phyloP scores from a whole-genome alignment of 1,140 invertebrate genomes.

The Cydia pomonella region DNA sequence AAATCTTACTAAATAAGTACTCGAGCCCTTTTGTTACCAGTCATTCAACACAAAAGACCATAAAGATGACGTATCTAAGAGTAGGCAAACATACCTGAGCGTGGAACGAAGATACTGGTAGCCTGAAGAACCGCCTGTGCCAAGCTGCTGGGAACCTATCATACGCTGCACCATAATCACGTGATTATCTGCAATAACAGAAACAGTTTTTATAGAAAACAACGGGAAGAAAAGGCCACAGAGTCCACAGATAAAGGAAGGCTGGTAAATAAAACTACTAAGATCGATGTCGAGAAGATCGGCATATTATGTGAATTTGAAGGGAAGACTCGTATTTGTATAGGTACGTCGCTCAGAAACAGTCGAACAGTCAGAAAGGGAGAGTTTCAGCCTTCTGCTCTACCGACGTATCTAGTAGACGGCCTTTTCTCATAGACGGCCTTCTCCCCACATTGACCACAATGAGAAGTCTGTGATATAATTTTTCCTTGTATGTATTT shows the following conservation, averaged over 20 bases:
- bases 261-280: not conserved
- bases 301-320: too few species aligned
- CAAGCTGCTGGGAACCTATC: slow-evolving; percentile 98
- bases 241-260: not conserved
- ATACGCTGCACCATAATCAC: slow-evolving; percentile 99
- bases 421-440: too few species aligned
- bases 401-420: too few species aligned
- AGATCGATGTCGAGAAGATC: too few species aligned
- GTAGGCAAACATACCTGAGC: slow-evolving; percentile 86
- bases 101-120: slow-evolving; percentile 99
- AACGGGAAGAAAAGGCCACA: not conserved
- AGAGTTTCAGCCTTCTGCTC: too few species aligned
- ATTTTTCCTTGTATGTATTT: too few species aligned
- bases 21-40: not conserved
- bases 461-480: too few species aligned
- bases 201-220: not conserved
- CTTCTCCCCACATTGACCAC: too few species aligned
- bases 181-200: slow-evolving; percentile 92
- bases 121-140: slow-evolving; percentile 98
- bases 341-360: too few species aligned
- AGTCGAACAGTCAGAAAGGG: too few species aligned
- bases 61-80: not conserved
- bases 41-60: slow-evolving; percentile 28
- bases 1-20: not conserved
- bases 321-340: too few species aligned